Evolutionary conservation across 2,797 vertebrate genomes (phyloP).

Genomic region (Tamandua tetradactyla): DNA sequence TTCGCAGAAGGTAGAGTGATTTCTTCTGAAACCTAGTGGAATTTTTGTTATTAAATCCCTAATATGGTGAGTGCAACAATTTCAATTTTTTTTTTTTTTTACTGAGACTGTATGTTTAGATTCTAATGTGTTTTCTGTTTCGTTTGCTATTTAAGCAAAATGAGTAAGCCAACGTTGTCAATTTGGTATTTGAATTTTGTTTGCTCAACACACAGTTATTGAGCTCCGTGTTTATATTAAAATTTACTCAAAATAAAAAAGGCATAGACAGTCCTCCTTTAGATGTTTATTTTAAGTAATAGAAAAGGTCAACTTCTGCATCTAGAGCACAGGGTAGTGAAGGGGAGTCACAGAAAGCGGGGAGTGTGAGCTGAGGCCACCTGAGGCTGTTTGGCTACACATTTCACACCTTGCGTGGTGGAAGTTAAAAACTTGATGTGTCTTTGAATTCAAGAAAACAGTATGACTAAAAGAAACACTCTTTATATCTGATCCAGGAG

Average conservation of each 20-base stretch:
- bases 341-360: background rate
- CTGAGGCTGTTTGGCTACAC: background rate
- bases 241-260: constrained; percentile 41
- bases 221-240: background rate
- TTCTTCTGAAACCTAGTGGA: no score
- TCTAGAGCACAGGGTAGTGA: background rate
- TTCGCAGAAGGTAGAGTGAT: background rate
- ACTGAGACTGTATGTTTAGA: background rate
- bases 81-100: background rate
- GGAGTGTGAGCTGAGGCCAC: background rate
- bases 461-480: background rate
- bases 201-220: background rate
- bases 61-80: background rate
- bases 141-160: constrained; percentile 22
- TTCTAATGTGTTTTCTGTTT: constrained; percentile 17
- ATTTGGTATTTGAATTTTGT: constrained; percentile 22
- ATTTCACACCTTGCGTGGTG: background rate
- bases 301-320: background rate
- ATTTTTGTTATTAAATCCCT: background rate
- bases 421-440: background rate
- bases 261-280: background rate
- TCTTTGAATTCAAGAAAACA: constrained; percentile 38
- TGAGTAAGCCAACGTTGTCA: background rate
- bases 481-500: background rate
- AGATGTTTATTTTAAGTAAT: background rate